These are phyloP conservation scores for Morpho deidamia DNA, from an alignment of 2,888 invertebrate genomes.

Conservation along the genomic window DNA sequence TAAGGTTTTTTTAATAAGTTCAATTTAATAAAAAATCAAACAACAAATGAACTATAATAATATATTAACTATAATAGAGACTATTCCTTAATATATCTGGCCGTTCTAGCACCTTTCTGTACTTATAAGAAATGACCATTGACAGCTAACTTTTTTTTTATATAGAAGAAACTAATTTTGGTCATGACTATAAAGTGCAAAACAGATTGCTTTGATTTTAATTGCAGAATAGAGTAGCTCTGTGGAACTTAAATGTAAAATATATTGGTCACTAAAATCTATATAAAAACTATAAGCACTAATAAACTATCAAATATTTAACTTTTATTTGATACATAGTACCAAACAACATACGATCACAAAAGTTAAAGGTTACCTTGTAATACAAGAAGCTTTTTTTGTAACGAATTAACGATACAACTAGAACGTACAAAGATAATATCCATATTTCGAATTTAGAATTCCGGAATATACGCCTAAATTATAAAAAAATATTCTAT, in stretches of 20 bases:
- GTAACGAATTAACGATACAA: no score
- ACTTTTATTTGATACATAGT: constrained; percentile 49
- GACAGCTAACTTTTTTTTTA: no score
- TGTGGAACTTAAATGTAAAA: constrained; percentile 3
- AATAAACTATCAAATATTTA: constrained; percentile 26
- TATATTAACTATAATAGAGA: constrained; percentile 56
- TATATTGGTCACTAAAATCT: constrained; percentile 6
- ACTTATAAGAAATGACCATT: constrained; percentile 24
- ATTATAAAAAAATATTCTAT: no score
- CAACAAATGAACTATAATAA: constrained; percentile 58
- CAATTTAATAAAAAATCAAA: constrained; percentile 76
- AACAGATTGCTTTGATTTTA: no score
- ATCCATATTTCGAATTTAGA: no score
- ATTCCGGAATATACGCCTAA: no score
- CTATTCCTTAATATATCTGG: constrained; percentile 53
- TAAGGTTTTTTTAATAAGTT: constrained; percentile 64
- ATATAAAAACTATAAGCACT: constrained; percentile 8
- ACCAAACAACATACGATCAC: constrained; percentile 50
- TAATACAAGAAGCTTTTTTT: constrained; percentile 16
- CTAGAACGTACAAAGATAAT: no score
- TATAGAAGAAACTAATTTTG: no score
- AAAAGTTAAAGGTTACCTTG: constrained; percentile 26
- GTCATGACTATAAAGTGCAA: no score
- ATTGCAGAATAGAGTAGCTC: neutral
- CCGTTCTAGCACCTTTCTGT: constrained; percentile 42